phyloP scores from a whole-genome alignment of 37 sponge, comb jelly and placozoan species.

The Tethya wilhelma region DNA sequence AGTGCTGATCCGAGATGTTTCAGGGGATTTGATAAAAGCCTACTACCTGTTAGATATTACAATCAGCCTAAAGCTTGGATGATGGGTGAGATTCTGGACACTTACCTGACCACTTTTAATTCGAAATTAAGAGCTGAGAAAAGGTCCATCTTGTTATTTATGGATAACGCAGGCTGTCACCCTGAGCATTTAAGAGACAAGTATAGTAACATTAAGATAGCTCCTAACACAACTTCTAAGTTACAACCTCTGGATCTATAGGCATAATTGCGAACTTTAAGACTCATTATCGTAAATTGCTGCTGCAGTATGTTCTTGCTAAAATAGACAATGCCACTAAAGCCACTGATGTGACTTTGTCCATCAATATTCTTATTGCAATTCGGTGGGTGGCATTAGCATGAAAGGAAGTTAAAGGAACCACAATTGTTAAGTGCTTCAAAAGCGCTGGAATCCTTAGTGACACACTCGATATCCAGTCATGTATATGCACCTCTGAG shows the following conservation, averaged over 20 bases:
- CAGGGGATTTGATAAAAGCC: slow-evolving; percentile 9
- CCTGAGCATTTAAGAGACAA: slow-evolving; percentile 1
- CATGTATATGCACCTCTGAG: background rate
- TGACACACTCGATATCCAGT: background rate
- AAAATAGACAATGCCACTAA: slow-evolving; percentile 47
- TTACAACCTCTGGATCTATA: slow-evolving; percentile 62
- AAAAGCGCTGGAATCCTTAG: slow-evolving; percentile 43
- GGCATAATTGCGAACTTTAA: slow-evolving; percentile 61
- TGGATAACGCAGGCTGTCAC: slow-evolving; percentile 32
- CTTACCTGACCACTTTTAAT: slow-evolving; percentile 2
- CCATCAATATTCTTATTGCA: slow-evolving; percentile 58
- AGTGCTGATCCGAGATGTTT: slow-evolving; percentile 32
- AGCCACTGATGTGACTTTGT: slow-evolving; percentile 54
- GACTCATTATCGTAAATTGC: slow-evolving; percentile 23
- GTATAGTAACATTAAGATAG: slow-evolving; percentile 13
- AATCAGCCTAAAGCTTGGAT: slow-evolving; percentile 34
- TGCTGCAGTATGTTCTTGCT: slow-evolving; percentile 37
- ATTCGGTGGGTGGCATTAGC: slow-evolving; percentile 73
- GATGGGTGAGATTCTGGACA: slow-evolving; percentile 31
- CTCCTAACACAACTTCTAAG: slow-evolving; percentile 55
- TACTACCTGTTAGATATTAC: slow-evolving; percentile 26
- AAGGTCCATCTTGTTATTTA: slow-evolving; percentile 26
- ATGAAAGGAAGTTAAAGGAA: background rate
- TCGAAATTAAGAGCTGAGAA: background rate
- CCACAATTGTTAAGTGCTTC: slow-evolving; percentile 55